Base-by-base conservation (phyloP, 2,797 vertebrate species). In the Chanos chanos region DNA sequence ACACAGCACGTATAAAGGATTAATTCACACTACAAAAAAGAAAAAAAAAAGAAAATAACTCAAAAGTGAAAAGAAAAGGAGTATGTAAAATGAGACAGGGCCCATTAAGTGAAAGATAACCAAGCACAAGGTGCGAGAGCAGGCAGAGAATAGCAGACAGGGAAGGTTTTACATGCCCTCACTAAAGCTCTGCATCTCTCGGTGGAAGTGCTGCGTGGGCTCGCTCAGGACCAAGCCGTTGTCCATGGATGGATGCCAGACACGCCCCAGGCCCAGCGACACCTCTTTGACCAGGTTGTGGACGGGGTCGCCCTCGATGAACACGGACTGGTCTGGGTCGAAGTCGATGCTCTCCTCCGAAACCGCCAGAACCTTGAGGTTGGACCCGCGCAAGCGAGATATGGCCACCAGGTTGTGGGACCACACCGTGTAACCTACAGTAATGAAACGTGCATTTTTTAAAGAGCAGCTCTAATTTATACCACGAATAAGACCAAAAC, bases 331-430 rank as follows among this genome's bases (percentile, higher is more conserved):
- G 76, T 95, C 94, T 31, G 95, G 95, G 80, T 99, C 95, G 7
- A 97, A 97, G 87, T 98, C 94, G 79, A 99, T 94, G 91, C 95
- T 97, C 87, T 99, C 95, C 83, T 98, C 96, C 0, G 95, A 95
- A 77, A 99, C 93, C 18, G 94, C 93, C 63, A 99, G 89, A 64
- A 95, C 84, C 67, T 90, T 92, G 34, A 99, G 90, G 77, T 92
- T 93, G 77, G 93, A 92, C 77, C 96, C 95, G 56, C 95, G 93
- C 78, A 99, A 93, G 24, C 97, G 93, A 72, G 97, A 94, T 68
- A 99, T 94, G 81, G 97, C 97, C 71, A 99, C 95, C 72, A 99
- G 86, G 79, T 99, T 99, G 83, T 99, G 96, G 57, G 95, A 94
- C 95, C 96, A 99, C 52, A 99, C 90, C 0, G 92, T 97, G 85